Evolutionary conservation across 2,113 vertebrate genomes (phyloP), one percentile per base, ranked within the genome.

Genomic region (Eubucco bourcierii): DNA sequence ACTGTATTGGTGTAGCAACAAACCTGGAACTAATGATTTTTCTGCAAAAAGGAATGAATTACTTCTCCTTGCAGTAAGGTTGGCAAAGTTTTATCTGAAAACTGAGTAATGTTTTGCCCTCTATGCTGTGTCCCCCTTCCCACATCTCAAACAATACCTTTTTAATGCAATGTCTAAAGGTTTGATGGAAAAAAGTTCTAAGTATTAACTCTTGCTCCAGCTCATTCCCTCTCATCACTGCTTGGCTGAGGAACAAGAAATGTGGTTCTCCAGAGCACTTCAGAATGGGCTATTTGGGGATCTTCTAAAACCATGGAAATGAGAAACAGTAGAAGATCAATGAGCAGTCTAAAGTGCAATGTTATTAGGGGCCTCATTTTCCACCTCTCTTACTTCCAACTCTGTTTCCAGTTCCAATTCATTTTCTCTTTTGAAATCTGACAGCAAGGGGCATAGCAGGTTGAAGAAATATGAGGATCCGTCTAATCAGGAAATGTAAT

Each of bases 151-250:
- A 41, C 44, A 72, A 92, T 91, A 56, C 68, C 83, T 79, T 95
- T 94, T 94, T 84, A 91, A 95, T 79, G 33, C 24, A 66, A 80
- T 0, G 15, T 84, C 88, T 95, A 86, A 85, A 83, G 80, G 31
- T 75, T 84, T 94, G 88, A 95, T 91, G 88, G 47, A 12, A 93
- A 93, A 96, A 93, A 94, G 70, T 86, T 86, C 18, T 82, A 96
- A 91, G 79, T 81, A 94, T 44, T 94, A 94, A 95, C 91, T 95
- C 90, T 37, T 80, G 75, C 87, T 87, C 25, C 44, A 70, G 81
- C 53, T 80, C 53, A 23, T 80, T 82, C 41, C 87, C 10, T 21
- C 61, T 85, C 66, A 33, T 53, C 56, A 33, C 39, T 31, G 44
- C 46, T 85, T 20, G 15, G 47, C 25, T 88, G 79, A 92, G 86